phyloP scores from a whole-genome alignment of 2,797 vertebrate genomes.

The Emys orbicularis region DNA sequence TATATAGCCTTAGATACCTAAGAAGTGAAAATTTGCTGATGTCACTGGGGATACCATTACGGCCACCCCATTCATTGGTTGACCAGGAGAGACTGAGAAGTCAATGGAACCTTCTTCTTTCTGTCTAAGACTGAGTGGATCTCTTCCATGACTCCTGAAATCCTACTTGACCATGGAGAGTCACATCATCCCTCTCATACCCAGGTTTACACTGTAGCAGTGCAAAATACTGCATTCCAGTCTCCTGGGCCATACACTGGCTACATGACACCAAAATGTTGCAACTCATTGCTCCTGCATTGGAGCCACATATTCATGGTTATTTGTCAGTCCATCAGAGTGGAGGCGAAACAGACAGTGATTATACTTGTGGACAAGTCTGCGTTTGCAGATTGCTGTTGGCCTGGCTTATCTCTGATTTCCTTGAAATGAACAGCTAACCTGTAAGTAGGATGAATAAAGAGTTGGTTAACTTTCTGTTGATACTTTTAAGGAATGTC shows the following conservation, averaged over 20 bases:
- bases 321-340: background rate
- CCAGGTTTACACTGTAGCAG: background rate
- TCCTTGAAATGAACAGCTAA: background rate
- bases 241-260: background rate
- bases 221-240: background rate
- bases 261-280: accelerated
- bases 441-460: background rate
- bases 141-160: background rate
- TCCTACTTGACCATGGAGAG: background rate
- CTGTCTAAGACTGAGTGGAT: background rate
- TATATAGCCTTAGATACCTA: background rate
- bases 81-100: background rate
- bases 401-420: background rate
- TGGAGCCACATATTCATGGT: accelerated
- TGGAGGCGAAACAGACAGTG: background rate
- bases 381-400: background rate
- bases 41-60: background rate
- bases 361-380: background rate
- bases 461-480: background rate
- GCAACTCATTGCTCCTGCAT: background rate
- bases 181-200: background rate
- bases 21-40: background rate
- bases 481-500: background rate
- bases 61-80: background rate
- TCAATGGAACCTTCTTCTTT: background rate